phyloP scores from a whole-genome alignment of 2,888 invertebrate genomes.

The Orthonychiurus folsomi region DNA sequence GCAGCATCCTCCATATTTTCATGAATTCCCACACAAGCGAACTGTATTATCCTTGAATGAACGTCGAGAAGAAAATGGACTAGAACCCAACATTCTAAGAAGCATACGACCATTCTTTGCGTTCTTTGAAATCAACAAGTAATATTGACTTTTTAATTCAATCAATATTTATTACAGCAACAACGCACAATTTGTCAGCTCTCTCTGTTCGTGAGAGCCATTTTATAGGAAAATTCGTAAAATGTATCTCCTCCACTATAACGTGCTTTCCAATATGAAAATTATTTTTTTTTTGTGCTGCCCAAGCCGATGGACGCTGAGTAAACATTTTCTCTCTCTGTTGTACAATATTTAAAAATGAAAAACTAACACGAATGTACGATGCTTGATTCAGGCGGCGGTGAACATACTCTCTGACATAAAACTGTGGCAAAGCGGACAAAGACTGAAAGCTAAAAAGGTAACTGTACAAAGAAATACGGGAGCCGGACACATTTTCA shows the following conservation, averaged over 20 bases:
- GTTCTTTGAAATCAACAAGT: constrained; percentile 44
- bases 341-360: no score
- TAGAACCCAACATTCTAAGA: constrained; percentile 53
- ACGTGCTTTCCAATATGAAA: no score
- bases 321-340: no score
- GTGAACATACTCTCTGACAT: not conserved
- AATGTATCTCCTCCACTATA: no score
- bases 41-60: constrained; percentile 56
- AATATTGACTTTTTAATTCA: constrained; percentile 15
- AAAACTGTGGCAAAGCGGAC: not conserved
- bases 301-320: no score
- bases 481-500: not conserved
- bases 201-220: no score
- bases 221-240: no score
- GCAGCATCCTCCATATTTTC: constrained; percentile 50
- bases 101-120: constrained; percentile 56
- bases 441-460: not conserved
- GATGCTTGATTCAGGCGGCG: not conserved
- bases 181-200: not conserved
- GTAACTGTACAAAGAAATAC: not conserved
- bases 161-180: not conserved
- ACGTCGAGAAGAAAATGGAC: constrained; percentile 52
- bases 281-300: no score
- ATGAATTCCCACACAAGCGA: constrained; percentile 56
- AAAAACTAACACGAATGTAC: not conserved